Base-by-base conservation (phyloP, 1,140 invertebrate species). In the Pantala flavescens region DNA sequence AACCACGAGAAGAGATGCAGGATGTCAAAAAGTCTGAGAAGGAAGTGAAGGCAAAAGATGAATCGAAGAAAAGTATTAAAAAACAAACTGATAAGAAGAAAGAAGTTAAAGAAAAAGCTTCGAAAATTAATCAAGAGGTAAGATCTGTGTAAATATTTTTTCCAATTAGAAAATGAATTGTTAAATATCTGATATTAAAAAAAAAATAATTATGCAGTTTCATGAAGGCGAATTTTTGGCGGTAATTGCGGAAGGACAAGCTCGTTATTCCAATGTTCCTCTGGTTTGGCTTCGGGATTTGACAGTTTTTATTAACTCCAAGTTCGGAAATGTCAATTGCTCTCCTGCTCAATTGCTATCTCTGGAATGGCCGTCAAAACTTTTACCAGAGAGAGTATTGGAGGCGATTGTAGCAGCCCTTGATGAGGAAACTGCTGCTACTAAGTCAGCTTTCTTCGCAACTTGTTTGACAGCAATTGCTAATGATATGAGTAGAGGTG, bases 401-500 rank as follows among this genome's bases (percentile, higher is more conserved):
- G n/a, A 63, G n/a, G n/a, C 49, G 12, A 63, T 63, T 7, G 49
- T 7, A 63, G 14, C 49, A 63, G 49, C n/a, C 3, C 49, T 63
- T 16, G 16, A 19, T 16, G 49, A 63, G 12, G 49, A 63, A 21
- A 19, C 5, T 12, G 16, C 14, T 16, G 49, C 49, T 7, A 19
- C 49, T 12, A 16, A 63, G 70, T 86, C 88, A 79, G 77, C 87
- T 43, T 90, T 90, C 81, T 90, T 87, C 78, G 88, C 90, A 80
- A 85, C 86, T 42, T 86, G 86, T 71, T 82, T 90, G 9, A 87
- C 86, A 11, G 83, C 86, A 10, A 86, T 91, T 84, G 87, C 87
- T 11, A 88, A 86, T 78, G 88, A 90, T 77, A 87, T 90, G 85
- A 86, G 84, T 63, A 89, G 88, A 84, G 86, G 86, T 83, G 75